Percentiles rank a stretch among this genome's conserved stretches.
Conservation (phyloP, 2,113 vertebrate species). For the Vulpes vulpes region DNA sequence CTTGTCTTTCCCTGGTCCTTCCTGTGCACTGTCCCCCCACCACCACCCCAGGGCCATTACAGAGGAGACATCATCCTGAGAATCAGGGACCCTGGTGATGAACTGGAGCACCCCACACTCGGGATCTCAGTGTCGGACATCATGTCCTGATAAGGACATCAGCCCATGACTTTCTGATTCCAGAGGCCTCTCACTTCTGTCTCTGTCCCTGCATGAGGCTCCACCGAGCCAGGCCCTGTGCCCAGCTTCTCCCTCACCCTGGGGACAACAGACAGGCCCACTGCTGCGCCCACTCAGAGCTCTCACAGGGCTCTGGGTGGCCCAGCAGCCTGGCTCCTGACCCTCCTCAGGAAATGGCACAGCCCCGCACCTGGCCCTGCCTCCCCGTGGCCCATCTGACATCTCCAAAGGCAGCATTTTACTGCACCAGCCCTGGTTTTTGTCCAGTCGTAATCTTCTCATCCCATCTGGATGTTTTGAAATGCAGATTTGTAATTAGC, state of each 20-base stretch:
- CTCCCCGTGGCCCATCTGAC: accelerated
- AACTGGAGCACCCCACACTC: accelerated
- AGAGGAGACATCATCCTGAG: not conserved
- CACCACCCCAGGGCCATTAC: accelerated
- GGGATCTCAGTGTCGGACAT: not conserved
- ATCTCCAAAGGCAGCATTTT: not conserved
- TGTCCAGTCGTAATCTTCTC: not conserved
- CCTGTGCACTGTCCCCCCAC: accelerated
- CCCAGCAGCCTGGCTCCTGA: not conserved
- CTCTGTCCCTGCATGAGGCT: accelerated
- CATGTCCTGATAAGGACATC: accelerated
- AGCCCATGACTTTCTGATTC: not conserved
- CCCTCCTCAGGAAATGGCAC: not conserved
- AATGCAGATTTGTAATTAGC: not conserved
- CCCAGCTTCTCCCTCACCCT: not conserved
- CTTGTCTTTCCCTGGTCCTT: not conserved
- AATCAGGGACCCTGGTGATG: not conserved
- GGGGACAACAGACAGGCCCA: too few species aligned
- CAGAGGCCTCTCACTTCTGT: not conserved
- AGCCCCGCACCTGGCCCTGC: not conserved
- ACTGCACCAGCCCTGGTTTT: accelerated
- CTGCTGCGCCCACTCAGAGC: not conserved
- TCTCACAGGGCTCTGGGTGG: accelerated
- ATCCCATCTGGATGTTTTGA: not conserved
- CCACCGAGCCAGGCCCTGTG: not conserved